Evolutionary conservation across 2,113 vertebrate genomes (phyloP).

Genomic region (Chaetodon auriga): DNA sequence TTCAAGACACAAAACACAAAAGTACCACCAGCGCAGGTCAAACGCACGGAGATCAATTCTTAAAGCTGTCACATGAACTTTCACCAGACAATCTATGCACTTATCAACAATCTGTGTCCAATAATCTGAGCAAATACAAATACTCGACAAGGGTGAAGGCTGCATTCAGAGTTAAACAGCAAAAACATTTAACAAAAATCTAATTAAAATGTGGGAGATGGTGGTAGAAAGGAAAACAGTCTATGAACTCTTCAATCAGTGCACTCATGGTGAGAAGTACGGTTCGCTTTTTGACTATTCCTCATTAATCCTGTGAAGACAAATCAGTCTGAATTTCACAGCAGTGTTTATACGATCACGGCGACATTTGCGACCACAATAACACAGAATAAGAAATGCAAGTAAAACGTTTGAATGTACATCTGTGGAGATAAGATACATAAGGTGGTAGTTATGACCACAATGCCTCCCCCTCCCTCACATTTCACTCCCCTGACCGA

Average conservation of each 20-base stretch:
- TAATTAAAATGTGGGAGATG: background rate
- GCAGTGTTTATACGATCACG: background rate
- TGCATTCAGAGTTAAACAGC: background rate
- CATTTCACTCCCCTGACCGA: slow-evolving; percentile 31
- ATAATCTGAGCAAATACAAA: background rate
- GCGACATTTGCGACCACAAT: background rate
- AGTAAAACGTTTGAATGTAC: slow-evolving; percentile 1
- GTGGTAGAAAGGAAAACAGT: background rate
- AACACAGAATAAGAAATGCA: background rate
- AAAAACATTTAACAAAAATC: background rate
- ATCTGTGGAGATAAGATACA: slow-evolving; percentile 12
- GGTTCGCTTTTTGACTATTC: background rate
- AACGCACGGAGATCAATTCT: background rate
- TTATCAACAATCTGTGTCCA: background rate
- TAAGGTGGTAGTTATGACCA: slow-evolving; percentile 13
- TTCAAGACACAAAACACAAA: slow-evolving; percentile 7
- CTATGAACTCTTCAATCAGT: background rate
- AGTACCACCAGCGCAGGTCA: background rate
- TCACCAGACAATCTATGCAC: slow-evolving; percentile 13
- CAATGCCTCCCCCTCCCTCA: background rate
- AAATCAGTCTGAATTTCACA: background rate
- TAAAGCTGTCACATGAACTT: slow-evolving; percentile 16
- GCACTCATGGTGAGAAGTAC: background rate
- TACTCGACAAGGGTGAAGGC: background rate
- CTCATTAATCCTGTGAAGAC: background rate